Conservation (phyloP, 2,797 vertebrate species). For the Alosa sapidissima region DNA sequence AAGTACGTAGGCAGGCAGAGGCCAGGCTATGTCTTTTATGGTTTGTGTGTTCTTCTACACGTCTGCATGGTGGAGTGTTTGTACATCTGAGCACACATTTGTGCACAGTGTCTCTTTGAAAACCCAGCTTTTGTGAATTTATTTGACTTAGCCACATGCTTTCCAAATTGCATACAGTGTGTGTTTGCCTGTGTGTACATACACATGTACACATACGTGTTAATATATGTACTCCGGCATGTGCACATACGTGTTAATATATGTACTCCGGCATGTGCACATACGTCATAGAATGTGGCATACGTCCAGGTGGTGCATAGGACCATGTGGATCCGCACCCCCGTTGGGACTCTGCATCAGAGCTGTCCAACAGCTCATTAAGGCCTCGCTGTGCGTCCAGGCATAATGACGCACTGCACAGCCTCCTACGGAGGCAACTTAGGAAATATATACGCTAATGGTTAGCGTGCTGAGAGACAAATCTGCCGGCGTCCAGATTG, state of each 20-base stretch:
- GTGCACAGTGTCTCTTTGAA: background rate
- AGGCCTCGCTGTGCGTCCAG: slow-evolving; percentile 22
- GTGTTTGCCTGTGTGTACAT: background rate
- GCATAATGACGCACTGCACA: slow-evolving; percentile 55
- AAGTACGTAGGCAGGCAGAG: too few relatives aligned
- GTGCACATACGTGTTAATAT: background rate
- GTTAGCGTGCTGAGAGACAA: slow-evolving; percentile 62
- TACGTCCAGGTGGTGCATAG: background rate
- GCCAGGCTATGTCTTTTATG: too few relatives aligned
- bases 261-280: background rate
- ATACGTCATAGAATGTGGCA: background rate
- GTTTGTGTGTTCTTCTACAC: slow-evolving; percentile 49
- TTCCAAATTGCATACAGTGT: background rate
- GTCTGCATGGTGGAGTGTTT: background rate
- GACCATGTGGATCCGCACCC: background rate
- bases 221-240: background rate
- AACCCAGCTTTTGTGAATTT: background rate
- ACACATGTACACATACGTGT: background rate
- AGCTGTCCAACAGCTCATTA: background rate
- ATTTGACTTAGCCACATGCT: background rate
- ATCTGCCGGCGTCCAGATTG: slow-evolving; percentile 60
- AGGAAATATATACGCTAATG: slow-evolving; percentile 66
- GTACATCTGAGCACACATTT: slow-evolving; percentile 49
- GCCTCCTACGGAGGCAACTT: slow-evolving; percentile 57
- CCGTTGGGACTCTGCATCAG: background rate